Evolutionary conservation across 2,888 invertebrate genomes (phyloP).

Genomic region (Philhelius pedissequus): DNA sequence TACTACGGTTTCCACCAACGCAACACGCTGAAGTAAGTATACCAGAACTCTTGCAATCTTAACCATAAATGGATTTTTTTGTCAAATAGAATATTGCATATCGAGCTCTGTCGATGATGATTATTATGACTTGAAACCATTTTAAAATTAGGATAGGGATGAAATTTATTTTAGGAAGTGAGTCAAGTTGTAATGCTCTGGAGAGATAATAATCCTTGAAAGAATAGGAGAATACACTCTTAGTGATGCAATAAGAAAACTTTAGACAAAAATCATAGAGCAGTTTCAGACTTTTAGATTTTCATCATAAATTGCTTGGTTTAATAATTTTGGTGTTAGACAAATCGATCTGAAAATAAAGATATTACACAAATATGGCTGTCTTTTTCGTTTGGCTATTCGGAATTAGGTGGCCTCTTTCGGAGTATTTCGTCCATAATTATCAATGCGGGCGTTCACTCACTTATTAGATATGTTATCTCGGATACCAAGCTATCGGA

Average conservation of each 20-base stretch:
- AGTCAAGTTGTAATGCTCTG: neutral
- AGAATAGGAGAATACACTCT: neutral
- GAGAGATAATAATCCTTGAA: neutral
- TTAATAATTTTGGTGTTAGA: no score
- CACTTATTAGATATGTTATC: no score
- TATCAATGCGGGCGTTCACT: no score
- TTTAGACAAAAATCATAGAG: neutral
- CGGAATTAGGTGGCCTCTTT: no score
- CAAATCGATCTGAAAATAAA: no score
- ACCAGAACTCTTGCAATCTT: constrained; percentile 8
- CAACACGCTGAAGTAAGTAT: constrained; percentile 28
- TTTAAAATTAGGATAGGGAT: neutral
- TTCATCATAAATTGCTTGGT: no score
- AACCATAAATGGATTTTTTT: constrained; percentile 41
- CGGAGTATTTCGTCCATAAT: no score
- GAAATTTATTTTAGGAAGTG: neutral
- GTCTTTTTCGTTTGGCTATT: no score
- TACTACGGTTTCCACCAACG: constrained; percentile 51
- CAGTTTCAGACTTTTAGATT: no score
- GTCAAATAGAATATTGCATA: constrained; percentile 5
- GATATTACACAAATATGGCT: no score
- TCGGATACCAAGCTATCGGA: no score
- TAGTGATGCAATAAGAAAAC: neutral
- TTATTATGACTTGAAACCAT: neutral
- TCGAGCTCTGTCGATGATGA: constrained; percentile 1